Evolutionary conservation across 2,113 vertebrate genomes (phyloP), one percentile per base, ranked within the genome.

Genomic region (Salvelinus alpinus): DNA sequence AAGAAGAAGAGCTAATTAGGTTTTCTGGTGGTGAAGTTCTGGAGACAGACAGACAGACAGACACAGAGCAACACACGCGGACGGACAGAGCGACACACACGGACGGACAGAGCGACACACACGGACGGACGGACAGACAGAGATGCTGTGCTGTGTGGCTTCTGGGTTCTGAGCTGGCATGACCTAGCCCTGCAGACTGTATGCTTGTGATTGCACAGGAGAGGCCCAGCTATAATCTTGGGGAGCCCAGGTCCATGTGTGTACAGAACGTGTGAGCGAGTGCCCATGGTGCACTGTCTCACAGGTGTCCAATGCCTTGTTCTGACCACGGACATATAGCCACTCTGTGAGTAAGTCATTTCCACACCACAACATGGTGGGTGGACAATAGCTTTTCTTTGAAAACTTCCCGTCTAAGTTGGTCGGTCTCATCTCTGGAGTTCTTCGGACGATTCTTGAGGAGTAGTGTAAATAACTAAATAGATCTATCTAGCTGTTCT

Each of bases 291-390:
- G 2, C 9, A 12, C 38, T 2, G 0, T 44, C 38, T 12, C 38
- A 44, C 38, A 6, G 25, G n/a, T 82, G 84, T 82, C 84, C 64
- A 27, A 27, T 13, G 64, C 64, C 64, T 65, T 16, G 12, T 27
- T 65, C 25, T 29, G 13, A 65, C 64, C 25, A 13, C 64, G n/a
- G 64, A 27, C 22, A 14, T 24, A 24, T 8, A 64, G 27, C 27
- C 12, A 38, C 83, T 29, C 81, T 84, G 79, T 88, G 80, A 87
- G 88, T 88, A 80, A 87, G 88, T 88, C 83, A 79, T 44, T 44
- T 11, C 38, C 84, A 88, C 85, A 84, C 77, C 78, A 70, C 87
- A 81, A 65, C 73, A 78, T 86, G 80, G 79, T 80, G 74, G 71
- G 82, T 81, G 89, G 77, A 84, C 76, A 82, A 86, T 57, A 62